These are phyloP conservation scores for Oscheius myriophilus DNA, from an alignment of 2,888 invertebrate species.

Conservation along the genomic window DNA sequence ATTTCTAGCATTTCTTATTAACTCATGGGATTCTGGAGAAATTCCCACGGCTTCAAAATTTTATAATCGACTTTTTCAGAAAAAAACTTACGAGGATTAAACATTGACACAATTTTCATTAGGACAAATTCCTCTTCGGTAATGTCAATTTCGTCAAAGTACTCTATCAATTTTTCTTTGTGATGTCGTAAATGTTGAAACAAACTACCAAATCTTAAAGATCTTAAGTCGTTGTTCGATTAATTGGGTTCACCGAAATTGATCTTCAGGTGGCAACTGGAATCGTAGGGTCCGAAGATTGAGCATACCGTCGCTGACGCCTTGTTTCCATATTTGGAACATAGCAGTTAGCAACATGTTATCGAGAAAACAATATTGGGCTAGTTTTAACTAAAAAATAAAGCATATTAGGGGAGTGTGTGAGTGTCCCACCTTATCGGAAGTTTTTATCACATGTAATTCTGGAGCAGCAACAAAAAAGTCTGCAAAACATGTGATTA, in stretches of 20 bases:
- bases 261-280: neutral
- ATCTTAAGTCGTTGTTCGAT: neutral
- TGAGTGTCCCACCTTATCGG: conserved; percentile 7
- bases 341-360: neutral
- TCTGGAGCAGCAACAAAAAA: conserved; percentile 18
- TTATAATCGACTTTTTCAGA: neutral
- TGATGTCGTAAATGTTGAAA: neutral
- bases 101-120: conserved; percentile 4
- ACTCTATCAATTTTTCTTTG: neutral
- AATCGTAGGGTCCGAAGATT: neutral
- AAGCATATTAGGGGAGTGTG: no score
- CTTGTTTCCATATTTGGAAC: conserved; percentile 10
- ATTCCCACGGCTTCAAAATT: conserved; percentile 5
- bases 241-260: conserved; percentile 2
- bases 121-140: conserved; percentile 4
- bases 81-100: conserved; percentile 7
- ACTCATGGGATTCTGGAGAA: neutral
- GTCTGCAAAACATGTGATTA: neutral
- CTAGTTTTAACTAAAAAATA: conserved; percentile 12
- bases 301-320: neutral
- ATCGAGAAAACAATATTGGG: conserved; percentile 7
- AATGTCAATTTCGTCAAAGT: neutral
- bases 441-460: neutral
- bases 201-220: conserved; percentile 5
- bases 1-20: neutral